Evolutionary conservation across 64 coral and sea anemone genomes (phyloP).

Genomic region (Montipora foliosa): DNA sequence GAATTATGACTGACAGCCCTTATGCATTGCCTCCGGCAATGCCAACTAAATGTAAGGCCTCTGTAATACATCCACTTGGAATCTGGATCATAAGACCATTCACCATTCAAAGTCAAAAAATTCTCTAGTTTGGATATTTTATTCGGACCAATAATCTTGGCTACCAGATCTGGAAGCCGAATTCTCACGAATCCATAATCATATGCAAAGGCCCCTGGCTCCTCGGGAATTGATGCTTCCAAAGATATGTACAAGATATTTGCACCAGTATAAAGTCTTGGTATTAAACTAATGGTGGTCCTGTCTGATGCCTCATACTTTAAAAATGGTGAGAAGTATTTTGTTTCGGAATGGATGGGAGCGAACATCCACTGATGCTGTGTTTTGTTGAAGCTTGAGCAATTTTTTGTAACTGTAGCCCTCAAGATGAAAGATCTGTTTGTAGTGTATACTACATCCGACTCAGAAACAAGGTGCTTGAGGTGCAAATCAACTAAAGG

Average conservation of each 20-base stretch:
- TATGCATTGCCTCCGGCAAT: constrained; percentile 23
- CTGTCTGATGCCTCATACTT: not conserved
- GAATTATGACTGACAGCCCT: not conserved
- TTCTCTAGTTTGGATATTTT: not conserved
- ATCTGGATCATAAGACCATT: constrained; percentile 57
- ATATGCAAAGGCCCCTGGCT: constrained; percentile 22
- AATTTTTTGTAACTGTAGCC: not conserved
- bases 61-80: not conserved
- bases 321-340: not conserved
- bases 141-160: constrained; percentile 3
- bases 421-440: not conserved
- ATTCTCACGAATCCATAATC: constrained; percentile 56
- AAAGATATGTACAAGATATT: not conserved
- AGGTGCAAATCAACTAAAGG: not conserved
- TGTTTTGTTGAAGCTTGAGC: not conserved
- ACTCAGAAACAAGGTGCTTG: not conserved
- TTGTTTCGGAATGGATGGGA: not conserved
- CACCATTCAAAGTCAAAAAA: constrained; percentile 3
- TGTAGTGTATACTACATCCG: not conserved
- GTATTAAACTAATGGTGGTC: not conserved
- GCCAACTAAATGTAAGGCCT: constrained; percentile 56
- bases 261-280: not conserved
- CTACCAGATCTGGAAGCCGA: constrained; percentile 16
- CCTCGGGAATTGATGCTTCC: not conserved
- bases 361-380: constrained; percentile 5